Conservation (phyloP, 2,113 vertebrate genomes). For the Cercocebus atys region DNA sequence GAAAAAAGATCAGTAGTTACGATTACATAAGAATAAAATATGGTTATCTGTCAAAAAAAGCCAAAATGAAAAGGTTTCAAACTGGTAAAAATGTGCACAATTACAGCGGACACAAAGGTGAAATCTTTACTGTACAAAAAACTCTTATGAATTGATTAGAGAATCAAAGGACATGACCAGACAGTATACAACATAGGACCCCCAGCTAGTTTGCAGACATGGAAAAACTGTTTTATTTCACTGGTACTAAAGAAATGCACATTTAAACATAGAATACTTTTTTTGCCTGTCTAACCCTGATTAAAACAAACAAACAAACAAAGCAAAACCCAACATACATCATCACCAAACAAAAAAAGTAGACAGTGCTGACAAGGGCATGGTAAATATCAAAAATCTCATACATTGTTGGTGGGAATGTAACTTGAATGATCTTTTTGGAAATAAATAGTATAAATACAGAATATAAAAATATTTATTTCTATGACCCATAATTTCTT, state of each 20-base stretch:
- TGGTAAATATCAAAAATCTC: background rate
- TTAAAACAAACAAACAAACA: background rate
- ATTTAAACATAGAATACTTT: background rate
- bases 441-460: background rate
- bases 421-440: background rate
- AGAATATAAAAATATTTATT: background rate
- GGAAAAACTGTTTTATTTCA: background rate
- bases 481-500: background rate
- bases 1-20: slow-evolving; percentile 52
- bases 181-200: background rate
- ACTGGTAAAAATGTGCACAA: slow-evolving; percentile 56
- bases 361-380: background rate
- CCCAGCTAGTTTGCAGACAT: background rate
- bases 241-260: slow-evolving; percentile 4
- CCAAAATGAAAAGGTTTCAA: slow-evolving; percentile 62
- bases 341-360: background rate
- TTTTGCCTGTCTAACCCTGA: background rate
- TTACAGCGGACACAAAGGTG: slow-evolving; percentile 58
- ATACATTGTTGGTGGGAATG: background rate
- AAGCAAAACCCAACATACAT: background rate
- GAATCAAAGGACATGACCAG: slow-evolving; percentile 24
- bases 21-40: slow-evolving; percentile 62
- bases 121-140: slow-evolving; percentile 36
- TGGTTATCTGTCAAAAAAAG: slow-evolving; percentile 59
- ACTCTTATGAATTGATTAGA: slow-evolving; percentile 19